These are phyloP conservation scores for Pristionchus maxplancki DNA, from an alignment of 2,888 invertebrate genomes.

Conservation along the genomic window DNA sequence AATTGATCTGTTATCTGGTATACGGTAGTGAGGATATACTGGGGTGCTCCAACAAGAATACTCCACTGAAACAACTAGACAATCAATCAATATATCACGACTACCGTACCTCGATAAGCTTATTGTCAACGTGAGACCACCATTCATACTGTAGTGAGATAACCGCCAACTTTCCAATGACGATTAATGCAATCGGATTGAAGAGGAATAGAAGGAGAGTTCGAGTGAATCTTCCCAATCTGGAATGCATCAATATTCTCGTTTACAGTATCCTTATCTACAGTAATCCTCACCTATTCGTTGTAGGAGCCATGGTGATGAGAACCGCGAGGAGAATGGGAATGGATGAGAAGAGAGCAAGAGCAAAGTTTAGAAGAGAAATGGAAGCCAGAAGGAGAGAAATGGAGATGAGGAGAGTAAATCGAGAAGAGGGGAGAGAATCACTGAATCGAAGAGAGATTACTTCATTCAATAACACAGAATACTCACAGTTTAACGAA, in stretches of 20 bases:
- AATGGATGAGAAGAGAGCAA: slow-evolving; percentile 56
- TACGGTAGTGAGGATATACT: slow-evolving; percentile 16
- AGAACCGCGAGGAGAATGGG: slow-evolving; percentile 56
- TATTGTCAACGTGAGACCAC: slow-evolving; percentile 14
- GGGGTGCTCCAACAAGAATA: slow-evolving; percentile 5
- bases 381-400: slow-evolving; percentile 61
- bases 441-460: not conserved
- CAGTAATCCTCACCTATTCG: slow-evolving; percentile 51
- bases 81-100: slow-evolving; percentile 16
- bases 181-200: slow-evolving; percentile 53
- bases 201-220: slow-evolving; percentile 52
- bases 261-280: slow-evolving; percentile 40
- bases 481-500: slow-evolving; percentile 11
- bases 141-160: slow-evolving; percentile 43
- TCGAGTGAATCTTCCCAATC: slow-evolving; percentile 51
- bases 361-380: slow-evolving; percentile 67
- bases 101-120: slow-evolving; percentile 30
- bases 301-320: slow-evolving; percentile 24
- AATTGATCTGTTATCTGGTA: slow-evolving; percentile 52
- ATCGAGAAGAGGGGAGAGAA: not conserved
- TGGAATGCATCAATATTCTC: slow-evolving; percentile 43
- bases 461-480: not conserved
- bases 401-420: not conserved
- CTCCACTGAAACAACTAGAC: slow-evolving; percentile 23
- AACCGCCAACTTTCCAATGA: slow-evolving; percentile 15